Conservation (phyloP, 2,113 vertebrate genomes). For the Tragelaphus buxtoni region DNA sequence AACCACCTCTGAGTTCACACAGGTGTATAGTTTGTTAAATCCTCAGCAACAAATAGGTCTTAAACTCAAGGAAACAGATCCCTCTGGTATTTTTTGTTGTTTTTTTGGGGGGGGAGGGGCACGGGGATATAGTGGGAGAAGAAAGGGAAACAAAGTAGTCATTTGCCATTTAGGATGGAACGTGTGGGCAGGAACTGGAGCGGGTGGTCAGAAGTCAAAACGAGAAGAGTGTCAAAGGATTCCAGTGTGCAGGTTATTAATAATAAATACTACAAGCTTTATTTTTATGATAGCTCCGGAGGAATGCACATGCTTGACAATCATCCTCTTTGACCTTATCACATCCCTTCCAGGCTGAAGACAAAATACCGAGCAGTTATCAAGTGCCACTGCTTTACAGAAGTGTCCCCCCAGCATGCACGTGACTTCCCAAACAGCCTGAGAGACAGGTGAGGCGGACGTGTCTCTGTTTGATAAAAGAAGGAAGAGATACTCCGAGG, state of each 20-base stretch:
- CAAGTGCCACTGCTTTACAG: background rate
- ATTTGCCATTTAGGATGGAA: background rate
- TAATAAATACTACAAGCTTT: constrained; percentile 57
- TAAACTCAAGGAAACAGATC: constrained; percentile 18
- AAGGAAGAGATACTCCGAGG: background rate
- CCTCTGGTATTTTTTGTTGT: background rate
- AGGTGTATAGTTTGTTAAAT: background rate
- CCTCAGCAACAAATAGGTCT: background rate
- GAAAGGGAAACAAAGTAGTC: background rate
- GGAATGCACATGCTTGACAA: background rate
- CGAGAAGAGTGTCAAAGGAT: background rate
- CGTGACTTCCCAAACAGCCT: background rate
- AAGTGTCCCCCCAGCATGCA: background rate
- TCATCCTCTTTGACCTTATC: constrained; percentile 47
- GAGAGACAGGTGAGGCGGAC: background rate
- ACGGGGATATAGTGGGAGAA: fast-evolving
- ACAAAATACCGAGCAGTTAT: background rate
- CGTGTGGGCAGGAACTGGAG: background rate
- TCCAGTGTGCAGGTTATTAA: constrained; percentile 47
- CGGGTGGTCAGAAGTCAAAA: background rate
- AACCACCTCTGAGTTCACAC: background rate
- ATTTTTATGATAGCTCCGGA: constrained; percentile 48
- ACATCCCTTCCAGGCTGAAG: background rate
- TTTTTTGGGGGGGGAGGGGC: fast-evolving
- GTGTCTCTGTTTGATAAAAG: background rate